Base-by-base conservation (phyloP, 2,888 invertebrate species). In the Bombylius discolor region DNA sequence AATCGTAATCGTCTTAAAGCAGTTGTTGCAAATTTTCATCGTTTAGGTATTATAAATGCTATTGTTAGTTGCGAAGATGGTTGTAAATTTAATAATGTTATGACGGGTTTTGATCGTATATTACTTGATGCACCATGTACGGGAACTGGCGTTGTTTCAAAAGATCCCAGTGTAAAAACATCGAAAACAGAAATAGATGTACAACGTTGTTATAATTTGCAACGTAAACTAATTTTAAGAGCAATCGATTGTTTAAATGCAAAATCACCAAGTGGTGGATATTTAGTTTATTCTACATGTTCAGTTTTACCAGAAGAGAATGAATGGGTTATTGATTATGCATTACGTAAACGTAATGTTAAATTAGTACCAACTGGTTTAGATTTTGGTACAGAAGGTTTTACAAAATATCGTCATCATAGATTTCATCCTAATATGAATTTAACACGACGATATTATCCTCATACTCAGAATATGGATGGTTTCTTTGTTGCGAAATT, bases 401-500 rank as follows among this genome's bases (percentile, higher is more conserved):
- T 96, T 71, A 83, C 85, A 0, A 94, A 87, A 75, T 97, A 86
- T 67, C 81, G 88, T 53, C 85, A 89, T 62, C 79, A 83, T 65
- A 80, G 93, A 63, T 97, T 92, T 76, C 94, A 97, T 73, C 93
- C 92, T 0, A 87, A 89, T 12, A 74, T 99, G 72, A 91, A 90
- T 68, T 73, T 92, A 57, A 89, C 94, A 0, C 82, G 85, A 69
- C 79, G 99, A 53, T 96, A 92, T 76, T 99, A 99, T 76, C 99
- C 99, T 0, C 99, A 99, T 70, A 87, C 89, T 5, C 95, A 99
- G 71, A 99, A 99, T 70, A 92, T 99, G 89, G 99, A 99, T 75
- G 99, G 99, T 5, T 99, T 99, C 74, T 99, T 87, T 77, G 96
- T 99, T 3, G 97, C 97, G 1, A 99, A 99, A 76, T 74, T 99